Evolutionary conservation across 2,888 invertebrate species (phyloP), one percentile per base, ranked within the genome.

Genomic region (Macrosiphum euphorbiae): DNA sequence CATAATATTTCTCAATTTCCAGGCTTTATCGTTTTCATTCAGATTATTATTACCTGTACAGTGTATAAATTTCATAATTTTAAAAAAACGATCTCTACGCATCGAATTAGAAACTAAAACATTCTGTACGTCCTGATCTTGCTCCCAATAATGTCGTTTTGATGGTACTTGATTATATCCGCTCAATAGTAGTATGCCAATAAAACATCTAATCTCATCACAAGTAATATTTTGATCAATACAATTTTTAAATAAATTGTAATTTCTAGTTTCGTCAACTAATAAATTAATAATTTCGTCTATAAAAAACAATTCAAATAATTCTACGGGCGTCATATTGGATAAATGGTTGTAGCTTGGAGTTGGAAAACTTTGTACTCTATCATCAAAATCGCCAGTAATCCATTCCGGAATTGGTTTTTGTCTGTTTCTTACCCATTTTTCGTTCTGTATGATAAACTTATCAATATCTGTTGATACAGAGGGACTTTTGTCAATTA

Each of bases 271-370:
- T 91, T 91, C 44, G 0, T 85, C 86, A 50, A 88, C 35, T 20
- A 92, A 87, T 67, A 87, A 58, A 92, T 92, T 44, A 8, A 92
- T 92, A 92, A 35, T 88, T 26, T 86, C 52, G 28, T 87, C 35
- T 41, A 47, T 67, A 61, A 92, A 7, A 88, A 92, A 92, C 67
- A 67, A 88, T 92, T 85, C 86, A 92, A 92, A 86, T 52, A 86
- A 41, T 87, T 92, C 92, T 50, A 92, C 0, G 0, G n/a, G 16
- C 3, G 90, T 91, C 85, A 90, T 90, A 90, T 90, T 78, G 50
- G 13, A 90, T 16, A 50, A 26, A 90, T 90, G 52, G 26, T 41
- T 26, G 84, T 90, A 78, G 47, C 52, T 90, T 52, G 90, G 52
- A 4, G 52, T 50, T 84, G 35, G 44, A 44, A 44, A 44, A 24